Conservation (phyloP, 2,113 vertebrate species). For the Circaetus gallicus region DNA sequence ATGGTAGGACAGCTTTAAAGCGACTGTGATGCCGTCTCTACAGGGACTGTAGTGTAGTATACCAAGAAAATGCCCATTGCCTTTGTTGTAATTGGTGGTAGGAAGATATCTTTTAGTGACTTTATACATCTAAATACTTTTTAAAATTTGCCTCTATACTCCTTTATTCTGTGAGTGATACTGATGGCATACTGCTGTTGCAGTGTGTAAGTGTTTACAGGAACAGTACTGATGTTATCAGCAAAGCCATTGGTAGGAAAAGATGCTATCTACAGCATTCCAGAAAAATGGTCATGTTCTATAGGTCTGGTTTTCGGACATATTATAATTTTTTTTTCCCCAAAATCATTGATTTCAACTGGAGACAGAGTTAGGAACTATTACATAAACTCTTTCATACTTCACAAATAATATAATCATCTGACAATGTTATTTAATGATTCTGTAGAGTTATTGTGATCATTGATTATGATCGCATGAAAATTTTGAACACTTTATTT, state of each 20-base stretch:
- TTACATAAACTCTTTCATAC: not conserved
- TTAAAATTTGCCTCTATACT: not conserved
- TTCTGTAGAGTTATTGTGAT: not conserved
- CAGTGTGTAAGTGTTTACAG: not conserved
- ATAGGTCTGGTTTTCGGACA: not conserved
- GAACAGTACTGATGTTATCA: not conserved
- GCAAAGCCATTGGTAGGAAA: not conserved
- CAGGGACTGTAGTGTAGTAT: not conserved
- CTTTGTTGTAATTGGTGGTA: not conserved
- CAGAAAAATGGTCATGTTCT: not conserved
- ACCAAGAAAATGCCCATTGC: fast-evolving
- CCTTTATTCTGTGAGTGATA: not conserved
- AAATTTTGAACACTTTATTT: not conserved
- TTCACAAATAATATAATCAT: not conserved
- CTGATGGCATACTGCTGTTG: not conserved
- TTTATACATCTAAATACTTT: not conserved
- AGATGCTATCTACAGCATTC: not conserved
- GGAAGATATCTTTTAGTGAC: not conserved
- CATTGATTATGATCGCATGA: not conserved
- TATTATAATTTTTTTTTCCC: not conserved
- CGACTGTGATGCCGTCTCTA: not conserved
- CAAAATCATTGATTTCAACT: not conserved
- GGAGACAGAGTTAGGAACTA: not conserved
- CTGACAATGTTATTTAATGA: not conserved
- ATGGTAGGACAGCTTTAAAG: not conserved